These are phyloP conservation scores for Pagetopsis macropterus DNA, from an alignment of 2,797 vertebrate genomes.

Conservation along the genomic window DNA sequence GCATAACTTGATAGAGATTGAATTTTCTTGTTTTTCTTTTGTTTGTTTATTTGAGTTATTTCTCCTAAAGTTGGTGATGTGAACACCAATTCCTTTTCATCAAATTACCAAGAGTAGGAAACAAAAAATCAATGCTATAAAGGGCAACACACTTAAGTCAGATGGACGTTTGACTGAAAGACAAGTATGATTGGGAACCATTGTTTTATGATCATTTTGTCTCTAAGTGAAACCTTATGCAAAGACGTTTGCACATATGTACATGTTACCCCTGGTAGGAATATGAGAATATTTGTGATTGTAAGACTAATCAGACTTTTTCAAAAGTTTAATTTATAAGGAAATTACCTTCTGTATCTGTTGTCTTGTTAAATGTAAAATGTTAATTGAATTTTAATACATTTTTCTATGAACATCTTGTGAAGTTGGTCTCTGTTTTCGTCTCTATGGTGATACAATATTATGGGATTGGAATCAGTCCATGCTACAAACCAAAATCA, in stretches of 20 bases:
- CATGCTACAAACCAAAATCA: background rate
- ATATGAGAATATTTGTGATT: conserved; percentile 66
- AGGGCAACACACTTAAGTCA: background rate
- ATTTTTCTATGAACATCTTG: conserved; percentile 45
- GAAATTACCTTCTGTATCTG: conserved; percentile 23
- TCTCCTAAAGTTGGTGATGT: conserved; percentile 14
- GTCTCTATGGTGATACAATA: background rate
- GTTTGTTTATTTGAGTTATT: background rate
- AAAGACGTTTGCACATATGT: conserved; percentile 73
- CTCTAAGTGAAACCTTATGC: conserved; percentile 31
- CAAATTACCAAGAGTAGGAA: conserved; percentile 12
- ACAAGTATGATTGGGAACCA: conserved; percentile 26
- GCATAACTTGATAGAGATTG: background rate
- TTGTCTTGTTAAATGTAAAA: conserved; percentile 58
- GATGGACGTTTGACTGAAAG: conserved; percentile 31
- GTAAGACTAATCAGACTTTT: conserved; percentile 58
- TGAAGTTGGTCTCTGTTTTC: background rate
- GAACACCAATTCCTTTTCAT: conserved; percentile 14
- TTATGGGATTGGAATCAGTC: background rate
- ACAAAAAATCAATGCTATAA: conserved; percentile 36
- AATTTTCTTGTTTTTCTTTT: background rate
- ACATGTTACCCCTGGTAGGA: conserved; percentile 59
- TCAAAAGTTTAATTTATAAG: conserved; percentile 76
- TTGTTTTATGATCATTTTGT: conserved; percentile 42
- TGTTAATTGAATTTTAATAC: conserved; percentile 58